phyloP scores from a whole-genome alignment of 1,140 invertebrate species.

The Nasonia giraulti region DNA sequence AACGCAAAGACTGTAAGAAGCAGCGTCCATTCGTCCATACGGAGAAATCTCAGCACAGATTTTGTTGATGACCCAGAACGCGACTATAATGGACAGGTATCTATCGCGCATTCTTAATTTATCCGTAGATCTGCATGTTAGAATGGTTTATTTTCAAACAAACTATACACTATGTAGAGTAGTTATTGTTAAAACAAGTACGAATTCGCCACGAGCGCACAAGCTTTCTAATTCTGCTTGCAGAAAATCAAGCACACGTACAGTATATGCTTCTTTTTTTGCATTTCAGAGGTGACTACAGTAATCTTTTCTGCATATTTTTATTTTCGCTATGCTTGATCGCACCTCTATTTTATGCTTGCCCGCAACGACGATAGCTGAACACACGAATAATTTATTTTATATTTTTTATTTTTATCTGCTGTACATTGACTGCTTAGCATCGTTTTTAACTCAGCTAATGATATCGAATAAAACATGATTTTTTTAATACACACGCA shows the following conservation, averaged over 20 bases:
- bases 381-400: slow-evolving; percentile 36
- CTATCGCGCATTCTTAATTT: slow-evolving; percentile 52
- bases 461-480: not conserved
- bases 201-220: not conserved
- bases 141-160: not conserved
- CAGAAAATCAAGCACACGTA: slow-evolving; percentile 18
- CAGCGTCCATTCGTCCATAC: slow-evolving; percentile 45
- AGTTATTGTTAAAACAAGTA: not conserved
- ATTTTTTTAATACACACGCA: not conserved
- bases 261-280: slow-evolving; percentile 56
- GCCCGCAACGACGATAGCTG: not conserved
- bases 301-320: slow-evolving; percentile 54
- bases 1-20: slow-evolving; percentile 47
- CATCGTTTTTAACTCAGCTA: not conserved
- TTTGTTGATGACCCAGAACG: slow-evolving; percentile 62
- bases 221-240: not conserved
- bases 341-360: slow-evolving; percentile 31
- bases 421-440: not conserved
- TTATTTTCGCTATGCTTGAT: slow-evolving; percentile 58
- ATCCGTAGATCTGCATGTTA: slow-evolving; percentile 8
- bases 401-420: slow-evolving; percentile 33
- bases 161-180: not conserved
- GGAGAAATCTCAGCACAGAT: slow-evolving; percentile 58
- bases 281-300: slow-evolving; percentile 60
- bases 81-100: slow-evolving; percentile 67